Percentiles rank a stretch among this genome's conserved stretches.
phyloP scores from a whole-genome alignment of 2,113 vertebrate species.

The Carlito syrichta region DNA sequence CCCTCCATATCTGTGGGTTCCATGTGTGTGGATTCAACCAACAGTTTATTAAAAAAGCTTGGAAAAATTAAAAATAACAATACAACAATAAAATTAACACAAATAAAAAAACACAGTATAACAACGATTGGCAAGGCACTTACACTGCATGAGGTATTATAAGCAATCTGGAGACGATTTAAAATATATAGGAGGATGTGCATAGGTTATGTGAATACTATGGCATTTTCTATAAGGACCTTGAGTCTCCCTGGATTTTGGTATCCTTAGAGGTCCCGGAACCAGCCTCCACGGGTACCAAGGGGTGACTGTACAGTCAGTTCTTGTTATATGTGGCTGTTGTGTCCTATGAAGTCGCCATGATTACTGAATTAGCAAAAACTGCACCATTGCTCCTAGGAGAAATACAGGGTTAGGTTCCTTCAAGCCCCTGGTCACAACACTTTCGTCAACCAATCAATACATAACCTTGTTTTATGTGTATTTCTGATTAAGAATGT shows the following conservation, averaged over 20 bases:
- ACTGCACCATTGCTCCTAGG: neutral
- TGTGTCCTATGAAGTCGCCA: neutral
- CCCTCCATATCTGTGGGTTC: neutral
- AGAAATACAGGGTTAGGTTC: neutral
- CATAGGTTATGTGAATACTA: neutral
- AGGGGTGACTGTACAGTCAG: neutral
- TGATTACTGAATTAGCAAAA: neutral
- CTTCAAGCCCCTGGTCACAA: neutral
- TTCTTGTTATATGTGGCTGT: neutral
- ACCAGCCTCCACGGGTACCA: neutral
- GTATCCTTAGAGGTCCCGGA: neutral
- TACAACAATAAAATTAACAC: neutral
- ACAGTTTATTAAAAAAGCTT: neutral
- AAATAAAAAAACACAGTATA: neutral
- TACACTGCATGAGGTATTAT: neutral
- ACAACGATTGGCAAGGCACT: neutral
- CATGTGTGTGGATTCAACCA: neutral
- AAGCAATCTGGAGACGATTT: neutral
- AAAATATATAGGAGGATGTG: neutral
- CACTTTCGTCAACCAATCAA: neutral
- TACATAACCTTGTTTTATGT: neutral
- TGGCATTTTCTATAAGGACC: neutral
- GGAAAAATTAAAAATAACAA: neutral
- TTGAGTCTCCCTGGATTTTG: neutral
- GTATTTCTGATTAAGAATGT: neutral